A percentile compares a stretch with the other conserved stretches of the same genome.
Conservation (phyloP, 2,113 vertebrate genomes). For the Hypomesus transpacificus region DNA sequence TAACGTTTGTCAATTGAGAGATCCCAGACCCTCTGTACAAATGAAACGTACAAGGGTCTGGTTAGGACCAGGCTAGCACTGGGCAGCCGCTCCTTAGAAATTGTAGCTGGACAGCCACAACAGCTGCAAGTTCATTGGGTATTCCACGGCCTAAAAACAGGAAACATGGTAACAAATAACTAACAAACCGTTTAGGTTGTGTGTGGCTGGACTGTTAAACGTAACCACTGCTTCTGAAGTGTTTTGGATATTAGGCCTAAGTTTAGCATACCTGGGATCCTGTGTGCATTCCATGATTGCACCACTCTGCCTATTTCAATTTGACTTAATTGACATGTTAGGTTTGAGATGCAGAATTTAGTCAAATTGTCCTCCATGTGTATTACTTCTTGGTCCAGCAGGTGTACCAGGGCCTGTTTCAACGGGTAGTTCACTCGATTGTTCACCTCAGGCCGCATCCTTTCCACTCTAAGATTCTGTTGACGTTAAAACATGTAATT, state of each 20-base stretch:
- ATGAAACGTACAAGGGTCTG: too few species aligned
- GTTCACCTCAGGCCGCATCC: too few species aligned
- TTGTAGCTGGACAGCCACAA: too few species aligned
- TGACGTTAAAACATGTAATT: slow-evolving; percentile 5
- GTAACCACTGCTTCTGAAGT: slow-evolving; percentile 1
- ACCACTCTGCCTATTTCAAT: slow-evolving; percentile 11
- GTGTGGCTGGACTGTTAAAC: slow-evolving; percentile 14
- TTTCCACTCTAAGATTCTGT: slow-evolving; percentile 24
- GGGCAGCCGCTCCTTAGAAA: too few species aligned
- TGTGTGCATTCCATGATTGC: slow-evolving; percentile 29
- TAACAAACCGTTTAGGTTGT: slow-evolving; percentile 14
- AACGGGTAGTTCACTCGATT: slow-evolving; percentile 5
- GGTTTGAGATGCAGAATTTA: slow-evolving; percentile 24
- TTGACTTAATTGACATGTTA: slow-evolving; percentile 17
- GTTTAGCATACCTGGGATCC: slow-evolving; percentile 15
- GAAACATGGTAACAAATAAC: too few species aligned
- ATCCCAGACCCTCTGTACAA: too few species aligned
- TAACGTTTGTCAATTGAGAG: too few species aligned
- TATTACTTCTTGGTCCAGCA: slow-evolving; percentile 20
- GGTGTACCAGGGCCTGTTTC: slow-evolving; percentile 26
- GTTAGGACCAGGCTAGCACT: too few species aligned
- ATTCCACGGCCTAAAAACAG: too few species aligned
- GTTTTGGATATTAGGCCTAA: background rate
- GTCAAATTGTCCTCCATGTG: slow-evolving; percentile 26
- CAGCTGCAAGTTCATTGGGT: too few species aligned